phyloP scores from a whole-genome alignment of 1,140 invertebrate genomes.

The Nephila pilipes region DNA sequence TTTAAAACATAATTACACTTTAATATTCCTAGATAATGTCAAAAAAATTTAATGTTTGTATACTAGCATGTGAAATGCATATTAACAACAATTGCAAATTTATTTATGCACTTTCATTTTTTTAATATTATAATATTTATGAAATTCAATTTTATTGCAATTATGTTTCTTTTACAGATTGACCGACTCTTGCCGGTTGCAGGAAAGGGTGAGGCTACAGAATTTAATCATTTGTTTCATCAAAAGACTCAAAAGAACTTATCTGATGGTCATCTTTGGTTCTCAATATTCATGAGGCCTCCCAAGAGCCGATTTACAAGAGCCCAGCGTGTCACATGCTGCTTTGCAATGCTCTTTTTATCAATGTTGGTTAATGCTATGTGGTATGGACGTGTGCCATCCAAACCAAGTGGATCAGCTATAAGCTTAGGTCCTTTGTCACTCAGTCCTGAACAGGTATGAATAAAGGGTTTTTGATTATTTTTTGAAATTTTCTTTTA shows the following conservation, averaged over 20 bases:
- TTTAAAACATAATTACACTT: no score
- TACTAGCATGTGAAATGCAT: no score
- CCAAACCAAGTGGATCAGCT: constrained; percentile 77
- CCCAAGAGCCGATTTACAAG: constrained; percentile 83
- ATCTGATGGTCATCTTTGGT: constrained; percentile 84
- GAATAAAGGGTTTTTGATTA: neutral
- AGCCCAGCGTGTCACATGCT: constrained; percentile 83
- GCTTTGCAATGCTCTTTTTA: constrained; percentile 83
- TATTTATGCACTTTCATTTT: no score
- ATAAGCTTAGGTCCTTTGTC: constrained; percentile 83
- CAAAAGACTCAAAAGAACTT: constrained; percentile 82
- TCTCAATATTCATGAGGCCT: constrained; percentile 84
- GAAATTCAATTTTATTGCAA: neutral
- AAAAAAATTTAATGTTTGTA: no score
- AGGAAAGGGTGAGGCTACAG: constrained; percentile 80
- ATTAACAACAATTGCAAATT: no score
- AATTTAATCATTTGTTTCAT: constrained; percentile 83
- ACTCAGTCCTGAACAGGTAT: constrained; percentile 81
- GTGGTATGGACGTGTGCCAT: constrained; percentile 82
- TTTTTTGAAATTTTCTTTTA: neutral
- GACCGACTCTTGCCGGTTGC: constrained; percentile 84
- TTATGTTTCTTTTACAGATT: constrained; percentile 80
- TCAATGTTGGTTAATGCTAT: constrained; percentile 84
- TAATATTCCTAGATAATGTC: no score
- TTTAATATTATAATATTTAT: no score